These are phyloP conservation scores for Camponotus pennsylvanicus DNA, from an alignment of 1,140 invertebrate genomes.

Conservation along the genomic window DNA sequence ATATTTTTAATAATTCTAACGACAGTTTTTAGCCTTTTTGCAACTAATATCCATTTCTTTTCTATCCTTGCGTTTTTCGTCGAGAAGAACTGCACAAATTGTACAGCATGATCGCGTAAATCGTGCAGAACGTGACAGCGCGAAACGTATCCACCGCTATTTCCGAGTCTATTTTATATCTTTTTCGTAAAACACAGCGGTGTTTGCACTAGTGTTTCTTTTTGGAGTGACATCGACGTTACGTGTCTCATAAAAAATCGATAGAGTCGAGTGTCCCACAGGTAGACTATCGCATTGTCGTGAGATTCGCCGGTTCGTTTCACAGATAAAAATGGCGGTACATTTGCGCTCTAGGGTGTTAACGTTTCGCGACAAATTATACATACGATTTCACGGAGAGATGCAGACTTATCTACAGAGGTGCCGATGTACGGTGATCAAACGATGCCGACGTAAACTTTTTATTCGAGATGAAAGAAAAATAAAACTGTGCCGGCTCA, in stretches of 20 bases:
- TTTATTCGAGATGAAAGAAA: conserved; percentile 15
- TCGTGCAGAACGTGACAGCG: conserved; percentile 42
- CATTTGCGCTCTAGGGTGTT: neutral
- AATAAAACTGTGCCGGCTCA: conserved; percentile 28
- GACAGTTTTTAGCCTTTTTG: neutral
- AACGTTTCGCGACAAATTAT: conserved; percentile 39
- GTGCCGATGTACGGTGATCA: conserved; percentile 19
- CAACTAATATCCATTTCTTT: neutral
- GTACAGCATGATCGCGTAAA: conserved; percentile 22
- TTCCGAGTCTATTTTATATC: conserved; percentile 49
- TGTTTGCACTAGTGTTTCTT: conserved; percentile 14
- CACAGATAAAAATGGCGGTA: neutral
- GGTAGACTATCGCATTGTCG: conserved; percentile 38
- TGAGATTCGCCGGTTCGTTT: conserved; percentile 20
- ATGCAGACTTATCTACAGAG: neutral
- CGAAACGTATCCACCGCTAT: conserved; percentile 17
- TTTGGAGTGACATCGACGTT: conserved; percentile 47
- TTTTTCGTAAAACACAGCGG: conserved; percentile 35
- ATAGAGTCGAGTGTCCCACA: conserved; percentile 21
- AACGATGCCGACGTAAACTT: conserved; percentile 11
- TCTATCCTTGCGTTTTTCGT: conserved; percentile 1
- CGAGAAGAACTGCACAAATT: neutral
- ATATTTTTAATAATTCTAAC: neutral
- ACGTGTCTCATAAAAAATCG: conserved; percentile 58
- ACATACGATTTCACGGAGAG: conserved; percentile 14